Evolutionary conservation across 2,888 invertebrate species (phyloP), one percentile per base, ranked within the genome.

Genomic region (Tholera decimalis): DNA sequence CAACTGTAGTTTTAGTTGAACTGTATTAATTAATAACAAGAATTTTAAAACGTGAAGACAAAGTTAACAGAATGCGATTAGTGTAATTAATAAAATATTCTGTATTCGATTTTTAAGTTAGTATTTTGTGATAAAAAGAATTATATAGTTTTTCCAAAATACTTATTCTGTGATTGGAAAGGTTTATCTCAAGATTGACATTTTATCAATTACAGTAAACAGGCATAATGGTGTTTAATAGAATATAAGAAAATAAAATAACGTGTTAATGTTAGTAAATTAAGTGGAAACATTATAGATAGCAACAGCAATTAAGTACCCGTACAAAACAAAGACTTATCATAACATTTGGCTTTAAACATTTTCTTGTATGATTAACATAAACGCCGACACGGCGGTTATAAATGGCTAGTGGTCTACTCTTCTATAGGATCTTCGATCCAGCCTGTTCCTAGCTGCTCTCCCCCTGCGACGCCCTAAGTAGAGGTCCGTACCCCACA

Each of bases 11-110:
- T 74, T 74, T 74, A 67, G 73, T 73, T 56, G 62, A 73, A 81
- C 81, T 85, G 83, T 87, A 86, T 87, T 85, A 84, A 83, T 82
- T 82, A 89, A 88, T 82, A 89, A 88, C 87, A 84, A 80, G 79
- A 83, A 77, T 79, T 73, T 79, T 73, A 79, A 72, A 82, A 70
- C 41, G 66, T 49, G 55, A 75, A 77, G 70, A 81, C 54, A 73
- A 70, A 53, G 69, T 61, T 57, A 67, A 71, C 59, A 51, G 44
- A 13, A 13, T 20, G 18, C 9, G 15, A 11, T 55, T 66, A 59
- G 8, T 51, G 54, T 44, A 53, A 65, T 57, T 43, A 50, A 65
- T 53, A 64, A 63, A 46, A 69, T 37, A 39, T 39, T n/a, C 8
- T 44, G 13, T 26, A 22, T 18, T 28, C n/a, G 11, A 26, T 1